A percentile compares a stretch with the other conserved stretches of the same genome.
phyloP scores from a whole-genome alignment of 2,888 invertebrate species.

The Euplagia quadripunctaria region DNA sequence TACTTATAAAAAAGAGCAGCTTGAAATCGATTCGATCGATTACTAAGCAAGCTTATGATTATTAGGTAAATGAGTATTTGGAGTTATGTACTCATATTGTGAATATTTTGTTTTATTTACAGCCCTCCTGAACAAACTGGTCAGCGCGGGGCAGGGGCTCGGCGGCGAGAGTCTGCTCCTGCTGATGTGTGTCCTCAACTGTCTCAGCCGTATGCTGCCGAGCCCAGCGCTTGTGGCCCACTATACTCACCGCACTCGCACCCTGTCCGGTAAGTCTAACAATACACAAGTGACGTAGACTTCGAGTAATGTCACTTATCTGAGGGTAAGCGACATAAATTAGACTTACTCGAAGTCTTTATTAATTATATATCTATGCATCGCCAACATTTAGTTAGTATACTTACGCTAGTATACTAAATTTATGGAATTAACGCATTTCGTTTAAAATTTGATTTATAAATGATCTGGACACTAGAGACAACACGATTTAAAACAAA shows the following conservation, averaged over 20 bases:
- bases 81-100: background rate
- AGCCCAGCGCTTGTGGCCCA: constrained; percentile 90
- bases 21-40: too few relatives aligned
- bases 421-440: too few relatives aligned
- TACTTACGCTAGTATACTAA: too few relatives aligned
- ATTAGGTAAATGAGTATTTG: too few relatives aligned
- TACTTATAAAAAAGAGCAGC: too few relatives aligned
- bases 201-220: constrained; percentile 89
- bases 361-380: too few relatives aligned
- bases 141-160: constrained; percentile 59
- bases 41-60: too few relatives aligned
- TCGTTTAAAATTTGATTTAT: too few relatives aligned
- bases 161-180: constrained; percentile 70
- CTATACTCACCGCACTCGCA: constrained; percentile 88
- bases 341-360: too few relatives aligned
- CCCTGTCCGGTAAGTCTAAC: constrained; percentile 71
- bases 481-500: too few relatives aligned
- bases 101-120: constrained; percentile 19
- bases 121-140: constrained; percentile 79
- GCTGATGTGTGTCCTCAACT: constrained; percentile 76
- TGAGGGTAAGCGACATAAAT: background rate
- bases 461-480: too few relatives aligned
- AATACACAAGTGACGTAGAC: background rate
- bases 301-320: background rate
- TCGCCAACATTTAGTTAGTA: too few relatives aligned